Evolutionary conservation across 2,113 vertebrate genomes (phyloP).

Genomic region (Gila orcuttii): DNA sequence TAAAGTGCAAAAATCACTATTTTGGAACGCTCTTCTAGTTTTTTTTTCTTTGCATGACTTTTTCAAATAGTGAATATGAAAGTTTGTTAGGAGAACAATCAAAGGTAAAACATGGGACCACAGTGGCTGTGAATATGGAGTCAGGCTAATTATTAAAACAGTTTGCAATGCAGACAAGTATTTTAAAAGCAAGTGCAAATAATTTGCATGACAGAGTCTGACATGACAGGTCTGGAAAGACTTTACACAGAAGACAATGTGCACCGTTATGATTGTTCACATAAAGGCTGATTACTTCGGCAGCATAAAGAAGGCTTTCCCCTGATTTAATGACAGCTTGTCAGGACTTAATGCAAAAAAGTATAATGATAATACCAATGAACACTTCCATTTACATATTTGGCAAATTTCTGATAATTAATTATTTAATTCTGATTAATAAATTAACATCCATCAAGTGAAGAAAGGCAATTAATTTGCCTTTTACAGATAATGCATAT

Average conservation of each 20-base stretch:
- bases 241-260: not conserved
- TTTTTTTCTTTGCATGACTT: too few species aligned
- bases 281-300: not conserved
- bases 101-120: not conserved
- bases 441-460: not conserved
- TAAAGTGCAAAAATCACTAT: too few species aligned
- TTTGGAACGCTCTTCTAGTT: too few species aligned
- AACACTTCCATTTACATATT: conserved; percentile 3
- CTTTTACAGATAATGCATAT: not conserved
- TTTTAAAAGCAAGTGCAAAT: not conserved
- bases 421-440: not conserved
- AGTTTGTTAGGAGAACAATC: not conserved
- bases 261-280: not conserved
- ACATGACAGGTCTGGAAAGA: conserved; percentile 10
- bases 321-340: not conserved
- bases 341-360: not conserved
- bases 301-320: not conserved
- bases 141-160: not conserved
- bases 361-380: not conserved
- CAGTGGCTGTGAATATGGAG: not conserved
- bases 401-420: not conserved
- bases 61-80: not conserved
- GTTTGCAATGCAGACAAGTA: not conserved
- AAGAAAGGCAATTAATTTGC: not conserved
- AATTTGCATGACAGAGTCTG: not conserved